phyloP scores from a whole-genome alignment of 2,113 vertebrate genomes.

The Azemiops feae region DNA sequence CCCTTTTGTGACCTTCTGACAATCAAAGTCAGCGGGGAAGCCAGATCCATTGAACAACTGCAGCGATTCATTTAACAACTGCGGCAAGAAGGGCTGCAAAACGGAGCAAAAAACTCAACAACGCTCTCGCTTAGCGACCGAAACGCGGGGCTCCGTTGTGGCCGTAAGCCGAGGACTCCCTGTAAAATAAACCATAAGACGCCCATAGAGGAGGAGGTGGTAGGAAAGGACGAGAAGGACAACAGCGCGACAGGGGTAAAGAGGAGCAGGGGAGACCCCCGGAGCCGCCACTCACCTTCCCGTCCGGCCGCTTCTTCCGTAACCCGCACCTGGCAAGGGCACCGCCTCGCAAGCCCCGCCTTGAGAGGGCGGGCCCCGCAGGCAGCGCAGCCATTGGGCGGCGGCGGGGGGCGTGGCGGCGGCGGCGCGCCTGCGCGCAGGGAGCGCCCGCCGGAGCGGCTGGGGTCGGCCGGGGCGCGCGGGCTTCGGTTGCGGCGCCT shows the following conservation, averaged over 20 bases:
- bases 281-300: neutral
- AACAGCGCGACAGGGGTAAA: accelerated
- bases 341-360: neutral
- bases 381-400: neutral
- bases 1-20: no score
- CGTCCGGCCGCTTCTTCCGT: neutral
- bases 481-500: neutral
- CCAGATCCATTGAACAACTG: no score
- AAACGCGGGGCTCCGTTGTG: no score
- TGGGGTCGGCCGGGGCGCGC: neutral
- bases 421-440: neutral
- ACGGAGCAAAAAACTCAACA: no score
- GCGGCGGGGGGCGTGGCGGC: neutral
- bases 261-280: neutral
- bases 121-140: no score
- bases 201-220: no score
- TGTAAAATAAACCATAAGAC: no score
- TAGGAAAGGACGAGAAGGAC: no score
- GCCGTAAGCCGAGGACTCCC: no score
- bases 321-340: accelerated
- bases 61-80: no score
- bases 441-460: neutral
- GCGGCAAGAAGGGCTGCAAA: no score
- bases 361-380: neutral
- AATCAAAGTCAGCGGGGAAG: no score